Evolutionary conservation across 2,113 vertebrate genomes (phyloP), one percentile per base, ranked within the genome.

Genomic region (Pomatostomus ruficeps): DNA sequence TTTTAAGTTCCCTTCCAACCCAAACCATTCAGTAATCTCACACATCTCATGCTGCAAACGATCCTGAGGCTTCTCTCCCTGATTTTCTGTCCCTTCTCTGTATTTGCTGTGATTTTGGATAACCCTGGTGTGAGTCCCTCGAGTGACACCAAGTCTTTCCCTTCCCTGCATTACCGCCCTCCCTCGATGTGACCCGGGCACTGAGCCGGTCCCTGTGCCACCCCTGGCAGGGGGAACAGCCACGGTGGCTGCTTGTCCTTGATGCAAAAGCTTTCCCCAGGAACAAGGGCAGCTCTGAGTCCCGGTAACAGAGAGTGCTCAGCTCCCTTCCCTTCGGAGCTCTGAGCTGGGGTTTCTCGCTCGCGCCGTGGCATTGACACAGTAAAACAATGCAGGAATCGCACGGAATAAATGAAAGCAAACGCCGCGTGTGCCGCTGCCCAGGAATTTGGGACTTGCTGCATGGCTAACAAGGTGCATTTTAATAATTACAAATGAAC

Each of bases 401-500:
- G 63, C 93, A 65, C 87, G n/a, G 11, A 46, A 67, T 85, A 75
- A 93, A 85, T 78, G 22, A 78, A 87, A 95, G 88, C 85, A 85
- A 93, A 88, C 25, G n/a, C 66, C 11, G 54, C 36, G 11, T n/a
- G 63, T 89, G 81, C 57, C 0, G 1, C 43, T n/a, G 49, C 74
- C 71, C 74, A 59, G 81, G 46, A 85, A 85, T 61, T 18, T 63
- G 88, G 85, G 91, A 35, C 87, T 67, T 13, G 73, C 68, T 75
- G 84, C 38, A 14, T 54, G 62, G 43, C 43, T 89, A 94, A 93
- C 71, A 26, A 83, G 65, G 11, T 91, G 87, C 77, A 85, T 95
- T 95, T 92, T 88, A 95, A 95, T 95, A 91, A 94, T 92, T 72
- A 73, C 62, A 82, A 92, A 85, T 65, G 74, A 93, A 94, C 81